Percentiles rank a stretch among this genome's conserved stretches.
Conservation (phyloP, 2,888 invertebrate species). For the Platycheirus rosarum region DNA sequence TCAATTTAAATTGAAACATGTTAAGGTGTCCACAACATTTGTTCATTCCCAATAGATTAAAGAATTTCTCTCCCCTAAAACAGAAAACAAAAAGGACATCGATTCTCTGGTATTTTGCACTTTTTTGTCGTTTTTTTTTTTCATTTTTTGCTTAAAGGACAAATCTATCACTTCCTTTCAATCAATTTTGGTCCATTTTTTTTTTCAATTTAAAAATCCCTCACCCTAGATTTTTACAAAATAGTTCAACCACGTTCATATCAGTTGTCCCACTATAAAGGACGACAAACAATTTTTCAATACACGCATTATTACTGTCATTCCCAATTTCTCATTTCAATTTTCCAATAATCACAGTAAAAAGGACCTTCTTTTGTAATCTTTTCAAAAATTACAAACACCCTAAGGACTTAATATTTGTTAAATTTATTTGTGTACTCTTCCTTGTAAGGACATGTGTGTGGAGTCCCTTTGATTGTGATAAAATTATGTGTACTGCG, state of each 20-base stretch:
- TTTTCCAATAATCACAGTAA: conserved; percentile 64
- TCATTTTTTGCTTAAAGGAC: conserved; percentile 24
- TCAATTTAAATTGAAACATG: conserved; percentile 70
- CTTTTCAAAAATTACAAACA: conserved; percentile 61
- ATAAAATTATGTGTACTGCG: conserved; percentile 23
- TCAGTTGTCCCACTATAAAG: conserved; percentile 8
- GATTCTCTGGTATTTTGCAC: conserved; percentile 37
- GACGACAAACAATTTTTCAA: conserved; percentile 53
- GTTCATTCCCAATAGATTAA: conserved; percentile 55
- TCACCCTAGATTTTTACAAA: conserved; percentile 24
- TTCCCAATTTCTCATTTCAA: conserved; percentile 50
- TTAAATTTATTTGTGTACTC: conserved; percentile 66
- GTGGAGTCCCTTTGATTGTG: conserved; percentile 46
- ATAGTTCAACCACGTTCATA: conserved; percentile 9
- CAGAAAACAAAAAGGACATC: conserved; percentile 28
- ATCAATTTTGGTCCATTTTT: conserved; percentile 6
- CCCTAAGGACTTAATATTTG: conserved; percentile 70
- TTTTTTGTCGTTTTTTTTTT: conserved; percentile 41
- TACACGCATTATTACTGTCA: conserved; percentile 62
- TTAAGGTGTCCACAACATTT: conserved; percentile 71
- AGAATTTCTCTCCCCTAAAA: neutral
- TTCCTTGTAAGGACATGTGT: neutral
- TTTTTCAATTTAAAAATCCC: conserved; percentile 36
- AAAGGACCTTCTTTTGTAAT: conserved; percentile 57
- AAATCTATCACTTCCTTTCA: conserved; percentile 30